Percentiles rank a stretch among this genome's conserved stretches.
phyloP scores from a whole-genome alignment of 2,113 vertebrate genomes.

The Lophura nycthemera region DNA sequence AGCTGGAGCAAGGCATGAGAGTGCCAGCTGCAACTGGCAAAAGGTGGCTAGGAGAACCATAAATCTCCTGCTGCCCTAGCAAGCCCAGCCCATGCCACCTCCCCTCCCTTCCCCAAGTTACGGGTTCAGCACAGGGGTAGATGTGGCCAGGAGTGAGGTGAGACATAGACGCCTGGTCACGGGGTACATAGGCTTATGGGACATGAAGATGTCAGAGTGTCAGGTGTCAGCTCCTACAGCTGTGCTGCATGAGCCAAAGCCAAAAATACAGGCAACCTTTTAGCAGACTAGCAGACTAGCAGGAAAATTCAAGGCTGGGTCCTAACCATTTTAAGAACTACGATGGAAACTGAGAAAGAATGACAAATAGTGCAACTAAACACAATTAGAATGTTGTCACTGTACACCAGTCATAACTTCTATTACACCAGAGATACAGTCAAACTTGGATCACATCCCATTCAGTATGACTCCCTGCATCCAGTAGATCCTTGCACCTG shows the following conservation, averaged over 20 bases:
- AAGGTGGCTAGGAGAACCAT: fast-evolving
- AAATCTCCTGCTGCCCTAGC: neutral
- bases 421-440: neutral
- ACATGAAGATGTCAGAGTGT: neutral
- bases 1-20: fast-evolving
- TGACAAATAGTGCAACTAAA: neutral
- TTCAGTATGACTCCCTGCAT: neutral
- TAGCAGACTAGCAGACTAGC: neutral
- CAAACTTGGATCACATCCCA: neutral
- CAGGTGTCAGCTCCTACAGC: too few species aligned
- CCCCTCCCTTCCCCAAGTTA: fast-evolving
- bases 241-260: neutral
- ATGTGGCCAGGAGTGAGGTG: fast-evolving
- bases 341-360: neutral
- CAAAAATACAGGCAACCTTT: fast-evolving
- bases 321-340: neutral
- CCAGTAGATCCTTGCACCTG: neutral
- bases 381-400: neutral
- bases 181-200: neutral
- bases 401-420: neutral
- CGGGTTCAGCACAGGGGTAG: neutral
- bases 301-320: neutral
- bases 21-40: fast-evolving
- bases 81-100: neutral
- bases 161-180: neutral